phyloP scores from a whole-genome alignment of 2,888 invertebrate genomes.

The Stenurella melanura region DNA sequence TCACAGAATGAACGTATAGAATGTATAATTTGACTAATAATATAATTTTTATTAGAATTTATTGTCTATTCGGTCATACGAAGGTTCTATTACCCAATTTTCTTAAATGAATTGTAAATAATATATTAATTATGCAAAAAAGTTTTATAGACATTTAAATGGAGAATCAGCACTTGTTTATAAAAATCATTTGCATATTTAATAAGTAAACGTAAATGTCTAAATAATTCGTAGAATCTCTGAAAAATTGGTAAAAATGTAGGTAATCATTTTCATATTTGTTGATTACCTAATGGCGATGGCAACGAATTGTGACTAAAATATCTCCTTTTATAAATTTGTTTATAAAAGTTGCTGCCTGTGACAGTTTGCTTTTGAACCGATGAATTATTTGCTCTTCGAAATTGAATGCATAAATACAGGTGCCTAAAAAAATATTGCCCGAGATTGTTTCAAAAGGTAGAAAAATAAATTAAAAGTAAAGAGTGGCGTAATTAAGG shows the following conservation, averaged over 20 bases:
- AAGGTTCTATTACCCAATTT: slow-evolving; percentile 33
- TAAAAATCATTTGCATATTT: neutral
- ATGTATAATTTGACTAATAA: slow-evolving; percentile 2
- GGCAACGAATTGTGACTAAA: too few relatives aligned
- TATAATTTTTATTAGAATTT: slow-evolving; percentile 22
- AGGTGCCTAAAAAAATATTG: too few relatives aligned
- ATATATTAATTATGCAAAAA: slow-evolving; percentile 27
- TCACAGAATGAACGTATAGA: slow-evolving; percentile 8
- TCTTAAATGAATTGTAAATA: slow-evolving; percentile 14
- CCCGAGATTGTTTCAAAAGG: too few relatives aligned
- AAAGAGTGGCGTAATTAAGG: too few relatives aligned
- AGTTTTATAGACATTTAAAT: neutral
- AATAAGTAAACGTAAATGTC: neutral
- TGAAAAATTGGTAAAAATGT: neutral
- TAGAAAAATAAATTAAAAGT: too few relatives aligned
- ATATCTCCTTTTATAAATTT: too few relatives aligned
- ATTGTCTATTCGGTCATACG: slow-evolving; percentile 1
- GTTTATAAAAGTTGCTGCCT: too few relatives aligned
- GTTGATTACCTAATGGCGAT: too few relatives aligned
- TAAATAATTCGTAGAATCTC: neutral
- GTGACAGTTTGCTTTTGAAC: too few relatives aligned
- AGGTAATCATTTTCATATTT: too few relatives aligned
- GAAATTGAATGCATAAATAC: too few relatives aligned
- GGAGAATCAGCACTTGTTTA: neutral
- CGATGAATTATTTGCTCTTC: too few relatives aligned